phyloP scores from a whole-genome alignment of 1,140 invertebrate species.

The Drosophila takahashii region DNA sequence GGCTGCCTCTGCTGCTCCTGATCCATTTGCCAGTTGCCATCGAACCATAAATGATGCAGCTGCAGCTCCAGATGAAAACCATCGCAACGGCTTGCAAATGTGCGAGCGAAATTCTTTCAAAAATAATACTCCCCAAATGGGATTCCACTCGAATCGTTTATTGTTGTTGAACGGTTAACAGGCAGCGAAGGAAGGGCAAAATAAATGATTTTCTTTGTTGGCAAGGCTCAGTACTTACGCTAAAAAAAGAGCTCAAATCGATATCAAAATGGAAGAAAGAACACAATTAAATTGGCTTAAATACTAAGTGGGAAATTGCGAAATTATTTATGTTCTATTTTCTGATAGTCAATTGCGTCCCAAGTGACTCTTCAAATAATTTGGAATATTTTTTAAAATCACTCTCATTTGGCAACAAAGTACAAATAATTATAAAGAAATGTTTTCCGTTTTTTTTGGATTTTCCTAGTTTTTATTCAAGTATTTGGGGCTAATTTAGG shows the following conservation, averaged over 20 bases:
- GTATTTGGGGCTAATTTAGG: constrained; percentile 15
- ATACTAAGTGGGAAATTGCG: too few relatives aligned
- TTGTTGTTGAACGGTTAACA: constrained; percentile 18
- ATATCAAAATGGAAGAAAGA: too few relatives aligned
- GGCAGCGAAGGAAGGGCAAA: neutral
- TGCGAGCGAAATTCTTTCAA: constrained; percentile 11
- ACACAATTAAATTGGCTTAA: too few relatives aligned
- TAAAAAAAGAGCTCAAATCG: too few relatives aligned
- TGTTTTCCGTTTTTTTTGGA: neutral
- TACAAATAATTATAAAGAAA: too few relatives aligned
- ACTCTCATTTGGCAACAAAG: too few relatives aligned
- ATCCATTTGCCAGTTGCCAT: constrained; percentile 50
- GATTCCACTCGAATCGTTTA: constrained; percentile 24
- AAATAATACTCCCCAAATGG: constrained; percentile 33
- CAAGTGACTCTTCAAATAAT: too few relatives aligned
- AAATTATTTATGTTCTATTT: too few relatives aligned
- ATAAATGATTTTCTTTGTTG: too few relatives aligned
- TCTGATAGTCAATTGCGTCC: too few relatives aligned
- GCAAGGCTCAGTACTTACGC: too few relatives aligned
- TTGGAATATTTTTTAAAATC: too few relatives aligned
- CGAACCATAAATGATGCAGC: constrained; percentile 56
- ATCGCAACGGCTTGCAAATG: constrained; percentile 24
- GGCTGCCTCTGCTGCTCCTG: constrained; percentile 10
- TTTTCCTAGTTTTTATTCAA: neutral
- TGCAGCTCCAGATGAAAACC: constrained; percentile 29